phyloP scores from a whole-genome alignment of 2,797 vertebrate species.

The Naso thynnoides region DNA sequence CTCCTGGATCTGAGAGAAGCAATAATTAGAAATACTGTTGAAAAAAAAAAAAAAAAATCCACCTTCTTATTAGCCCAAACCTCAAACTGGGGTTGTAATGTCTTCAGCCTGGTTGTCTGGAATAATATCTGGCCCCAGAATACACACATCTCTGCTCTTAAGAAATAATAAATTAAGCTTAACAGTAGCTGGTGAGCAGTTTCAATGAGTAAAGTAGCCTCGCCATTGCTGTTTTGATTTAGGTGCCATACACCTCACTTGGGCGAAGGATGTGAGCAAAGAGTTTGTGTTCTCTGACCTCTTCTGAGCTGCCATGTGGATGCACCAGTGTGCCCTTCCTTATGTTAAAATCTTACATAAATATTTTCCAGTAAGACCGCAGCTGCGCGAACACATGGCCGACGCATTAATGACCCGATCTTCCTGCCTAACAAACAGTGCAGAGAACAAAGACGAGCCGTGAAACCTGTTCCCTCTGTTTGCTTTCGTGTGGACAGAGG shows the following conservation, averaged over 20 bases:
- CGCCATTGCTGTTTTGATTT: background rate
- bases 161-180: constrained; percentile 30
- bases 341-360: constrained; percentile 13
- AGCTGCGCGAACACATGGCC: constrained; percentile 69
- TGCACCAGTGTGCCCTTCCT: constrained; percentile 1
- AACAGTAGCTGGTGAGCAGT: background rate
- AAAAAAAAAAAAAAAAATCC: background rate
- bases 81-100: background rate
- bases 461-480: constrained; percentile 65
- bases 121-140: constrained; percentile 18
- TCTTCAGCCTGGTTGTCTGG: constrained; percentile 5
- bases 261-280: background rate
- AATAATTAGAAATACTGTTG: background rate
- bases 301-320: background rate
- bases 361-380: constrained; percentile 30
- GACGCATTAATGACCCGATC: constrained; percentile 64
- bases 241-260: background rate
- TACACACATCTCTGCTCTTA: constrained; percentile 13
- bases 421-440: constrained; percentile 69
- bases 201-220: background rate
- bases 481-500: constrained; percentile 47
- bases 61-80: constrained; percentile 2
- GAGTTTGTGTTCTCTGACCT: background rate
- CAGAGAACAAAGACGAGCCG: constrained; percentile 66
- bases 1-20: constrained; percentile 3